Evolutionary conservation across 2,797 vertebrate species (phyloP), one percentile per base, ranked within the genome.

Genomic region (Sarcophilus harrisii): DNA sequence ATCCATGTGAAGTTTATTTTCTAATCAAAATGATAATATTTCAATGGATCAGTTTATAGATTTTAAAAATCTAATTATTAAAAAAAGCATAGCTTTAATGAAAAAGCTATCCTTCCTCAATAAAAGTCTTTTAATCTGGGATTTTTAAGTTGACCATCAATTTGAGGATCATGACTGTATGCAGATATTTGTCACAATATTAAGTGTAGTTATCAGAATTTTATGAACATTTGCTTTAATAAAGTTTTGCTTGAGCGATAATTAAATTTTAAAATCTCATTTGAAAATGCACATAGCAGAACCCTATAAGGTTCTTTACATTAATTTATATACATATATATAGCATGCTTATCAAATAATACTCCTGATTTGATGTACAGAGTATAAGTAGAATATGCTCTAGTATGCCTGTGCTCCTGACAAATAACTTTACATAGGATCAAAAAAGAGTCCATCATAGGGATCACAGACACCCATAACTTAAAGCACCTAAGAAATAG

Each of bases 231-330:
- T 81, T 81, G 38, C 21, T 38, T 81, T n/a, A 81, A 81, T 81
- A 81, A 66, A n/a, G n/a, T 81, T 81, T 13, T 45, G 2, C n/a
- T 81, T 45, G 45, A 91, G 1, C 55, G 45, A 59, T 66, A 32
- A 90, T 92, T 30, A 54, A 38, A 93, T 96, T 81, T 18, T 58
- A 92, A 57, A n/a, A 94, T 81, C 52, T 91, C 38, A 90, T 91
- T 91, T 93, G 81, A 94, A 94, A 92, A 27, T 93, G 30, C 18
- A 81, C 38, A 81, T 81, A 81, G n/a, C 66, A 81, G 66, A 81
- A 81, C 66, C n/a, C 66, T n/a, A 81, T 81, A 45, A 81, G 18
- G n/a, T 18, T 81, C 21, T 45, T 81, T 81, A 81, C n/a, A 66
- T 66, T 66, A 66, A 66, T 81, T 81, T 81, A 21, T 81, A 45